Evolutionary conservation across 2,888 invertebrate species (phyloP).

Genomic region (Acrobasis repandana): DNA sequence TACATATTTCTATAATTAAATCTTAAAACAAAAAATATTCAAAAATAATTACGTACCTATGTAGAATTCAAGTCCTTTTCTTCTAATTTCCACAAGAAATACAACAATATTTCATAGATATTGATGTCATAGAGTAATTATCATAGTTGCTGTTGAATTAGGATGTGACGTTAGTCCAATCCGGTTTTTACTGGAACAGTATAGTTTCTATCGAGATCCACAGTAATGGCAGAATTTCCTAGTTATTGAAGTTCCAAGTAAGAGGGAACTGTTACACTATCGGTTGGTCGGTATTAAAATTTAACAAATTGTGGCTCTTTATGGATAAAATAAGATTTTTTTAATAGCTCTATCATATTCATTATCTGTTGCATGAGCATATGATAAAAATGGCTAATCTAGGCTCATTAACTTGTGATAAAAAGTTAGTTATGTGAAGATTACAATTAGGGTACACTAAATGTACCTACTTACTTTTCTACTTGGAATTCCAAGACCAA

Average conservation of each 20-base stretch:
- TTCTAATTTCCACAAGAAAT: too few relatives aligned
- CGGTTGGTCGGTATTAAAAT: too few relatives aligned
- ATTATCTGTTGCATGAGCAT: background rate
- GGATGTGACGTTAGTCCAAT: conserved; percentile 38
- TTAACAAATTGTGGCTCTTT: background rate
- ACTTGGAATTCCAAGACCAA: too few relatives aligned
- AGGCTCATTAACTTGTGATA: background rate
- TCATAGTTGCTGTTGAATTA: conserved; percentile 28
- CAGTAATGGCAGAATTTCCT: conserved; percentile 28
- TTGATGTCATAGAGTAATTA: conserved; percentile 19
- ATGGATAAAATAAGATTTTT: background rate
- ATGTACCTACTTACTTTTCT: too few relatives aligned
- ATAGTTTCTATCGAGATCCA: conserved; percentile 32
- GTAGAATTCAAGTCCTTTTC: too few relatives aligned
- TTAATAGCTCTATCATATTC: background rate
- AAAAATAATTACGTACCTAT: too few relatives aligned
- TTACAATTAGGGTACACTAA: background rate
- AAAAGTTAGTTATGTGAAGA: background rate
- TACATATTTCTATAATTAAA: too few relatives aligned
- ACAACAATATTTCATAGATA: background rate
- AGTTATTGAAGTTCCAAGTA: conserved; percentile 7
- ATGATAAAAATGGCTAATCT: background rate
- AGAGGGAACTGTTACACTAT: background rate
- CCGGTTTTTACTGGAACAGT: conserved; percentile 30
- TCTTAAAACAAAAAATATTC: too few relatives aligned